These are phyloP conservation scores for Parelbella ahira DNA, from an alignment of 2,888 invertebrate species.

Conservation along the genomic window DNA sequence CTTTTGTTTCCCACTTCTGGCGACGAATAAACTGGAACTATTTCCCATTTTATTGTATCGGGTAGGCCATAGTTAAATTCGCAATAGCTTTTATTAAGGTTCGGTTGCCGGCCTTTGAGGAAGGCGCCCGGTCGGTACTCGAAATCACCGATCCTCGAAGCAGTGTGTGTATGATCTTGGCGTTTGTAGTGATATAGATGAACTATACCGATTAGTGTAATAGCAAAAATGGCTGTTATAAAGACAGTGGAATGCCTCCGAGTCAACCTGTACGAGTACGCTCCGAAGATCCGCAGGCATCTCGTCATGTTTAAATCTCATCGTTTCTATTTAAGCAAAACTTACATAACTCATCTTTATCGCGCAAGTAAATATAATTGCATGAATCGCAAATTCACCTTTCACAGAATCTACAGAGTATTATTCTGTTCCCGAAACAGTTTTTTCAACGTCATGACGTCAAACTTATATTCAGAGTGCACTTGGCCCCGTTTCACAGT, in stretches of 20 bases:
- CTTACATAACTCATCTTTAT: constrained; percentile 2
- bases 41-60: constrained; percentile 70
- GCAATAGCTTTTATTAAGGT: constrained; percentile 78
- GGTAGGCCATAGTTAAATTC: constrained; percentile 82
- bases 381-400: background rate
- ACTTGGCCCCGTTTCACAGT: constrained; percentile 19
- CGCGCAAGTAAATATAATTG: background rate
- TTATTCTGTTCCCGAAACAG: constrained; percentile 14
- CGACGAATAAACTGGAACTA: constrained; percentile 63
- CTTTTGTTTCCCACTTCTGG: constrained; percentile 82
- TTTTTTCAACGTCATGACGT: constrained; percentile 22
- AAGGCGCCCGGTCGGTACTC: constrained; percentile 67
- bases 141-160: constrained; percentile 56
- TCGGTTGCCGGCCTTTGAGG: constrained; percentile 69
- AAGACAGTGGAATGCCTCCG: constrained; percentile 62
- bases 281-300: constrained; percentile 66
- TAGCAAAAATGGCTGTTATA: constrained; percentile 51
- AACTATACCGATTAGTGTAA: constrained; percentile 54
- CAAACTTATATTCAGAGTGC: constrained; percentile 23
- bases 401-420: constrained; percentile 7
- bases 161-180: constrained; percentile 40
- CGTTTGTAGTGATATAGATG: constrained; percentile 61
- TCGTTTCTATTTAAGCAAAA: constrained; percentile 6
- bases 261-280: constrained; percentile 64
- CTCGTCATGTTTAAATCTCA: constrained; percentile 54